Percentiles rank a stretch among this genome's conserved stretches.
Conservation (phyloP, 2,797 vertebrate genomes). For the Harpagifer antarcticus region DNA sequence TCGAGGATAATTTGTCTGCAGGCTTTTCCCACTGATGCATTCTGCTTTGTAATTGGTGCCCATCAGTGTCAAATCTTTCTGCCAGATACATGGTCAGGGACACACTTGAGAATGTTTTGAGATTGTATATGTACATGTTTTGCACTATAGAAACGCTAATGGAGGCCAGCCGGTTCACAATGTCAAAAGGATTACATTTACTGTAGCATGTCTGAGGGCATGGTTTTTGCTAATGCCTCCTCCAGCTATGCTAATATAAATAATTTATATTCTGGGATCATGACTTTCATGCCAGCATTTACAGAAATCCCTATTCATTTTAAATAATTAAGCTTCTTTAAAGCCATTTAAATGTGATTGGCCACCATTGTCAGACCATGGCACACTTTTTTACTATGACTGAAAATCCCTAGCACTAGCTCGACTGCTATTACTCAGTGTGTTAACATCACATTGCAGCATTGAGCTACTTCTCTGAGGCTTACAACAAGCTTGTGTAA, state of each 20-base stretch:
- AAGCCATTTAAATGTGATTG: constrained; percentile 6
- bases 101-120: constrained; percentile 43
- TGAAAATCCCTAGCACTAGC: background rate
- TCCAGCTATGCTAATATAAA: constrained; percentile 36
- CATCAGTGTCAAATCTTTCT: constrained; percentile 74
- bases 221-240: constrained; percentile 17
- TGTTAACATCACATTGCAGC: constrained; percentile 28
- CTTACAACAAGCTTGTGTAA: background rate
- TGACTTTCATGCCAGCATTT: constrained; percentile 13
- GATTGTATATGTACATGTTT: constrained; percentile 6
- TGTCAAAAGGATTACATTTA: constrained; percentile 29
- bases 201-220: constrained; percentile 17
- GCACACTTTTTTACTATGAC: background rate
- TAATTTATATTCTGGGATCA: constrained; percentile 31
- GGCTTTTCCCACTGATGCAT: constrained; percentile 58
- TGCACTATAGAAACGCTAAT: background rate
- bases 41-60: constrained; percentile 73
- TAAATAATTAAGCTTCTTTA: constrained; percentile 29
- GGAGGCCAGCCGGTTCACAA: background rate
- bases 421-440: constrained; percentile 5
- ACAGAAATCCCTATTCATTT: constrained; percentile 22
- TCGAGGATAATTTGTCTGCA: constrained; percentile 70
- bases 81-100: constrained; percentile 47
- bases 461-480: constrained; percentile 3
- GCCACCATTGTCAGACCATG: background rate